Percentiles rank a stretch among this genome's conserved stretches.
phyloP scores from a whole-genome alignment of 2,888 invertebrate genomes.

The Hirtodrosophila confusa region DNA sequence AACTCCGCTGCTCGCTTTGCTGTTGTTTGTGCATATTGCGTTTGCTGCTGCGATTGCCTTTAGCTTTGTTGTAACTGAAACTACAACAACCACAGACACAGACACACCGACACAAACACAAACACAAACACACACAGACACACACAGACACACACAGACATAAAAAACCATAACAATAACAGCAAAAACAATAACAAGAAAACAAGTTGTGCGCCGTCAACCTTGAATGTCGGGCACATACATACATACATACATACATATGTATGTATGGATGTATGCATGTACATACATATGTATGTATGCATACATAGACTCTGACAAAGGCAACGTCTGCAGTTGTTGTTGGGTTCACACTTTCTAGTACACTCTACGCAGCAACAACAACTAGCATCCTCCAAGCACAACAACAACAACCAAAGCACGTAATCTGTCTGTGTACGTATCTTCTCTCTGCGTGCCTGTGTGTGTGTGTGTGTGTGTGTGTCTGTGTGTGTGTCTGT shows the following conservation, averaged over 20 bases:
- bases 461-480: conserved; percentile 6
- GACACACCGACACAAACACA: conserved; percentile 12
- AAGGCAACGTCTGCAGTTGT: conserved; percentile 3
- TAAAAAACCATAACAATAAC: not conserved
- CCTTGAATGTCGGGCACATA: conserved; percentile 76
- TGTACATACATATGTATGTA: conserved; percentile 7
- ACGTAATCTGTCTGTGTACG: conserved; percentile 21
- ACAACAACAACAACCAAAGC: conserved; percentile 8
- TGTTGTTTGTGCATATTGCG: conserved; percentile 25
- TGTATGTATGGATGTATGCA: conserved; percentile 3
- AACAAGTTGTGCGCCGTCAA: conserved; percentile 68
- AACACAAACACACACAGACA: conserved; percentile 12
- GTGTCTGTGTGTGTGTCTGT: conserved; percentile 3
- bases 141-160: conserved; percentile 9
- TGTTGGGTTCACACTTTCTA: conserved; percentile 38
- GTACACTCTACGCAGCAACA: conserved; percentile 48
- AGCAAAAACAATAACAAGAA: conserved; percentile 53
- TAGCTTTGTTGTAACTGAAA: conserved; percentile 50
- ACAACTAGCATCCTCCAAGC: conserved; percentile 46
- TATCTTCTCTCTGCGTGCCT: conserved; percentile 16
- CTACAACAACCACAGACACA: conserved; percentile 30
- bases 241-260: conserved; percentile 39
- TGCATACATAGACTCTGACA: not conserved
- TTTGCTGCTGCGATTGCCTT: conserved; percentile 38
- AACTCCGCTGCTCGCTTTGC: conserved; percentile 5